Base-by-base conservation (phyloP, 2,113 vertebrate species). In the Oreochromis niloticus region DNA sequence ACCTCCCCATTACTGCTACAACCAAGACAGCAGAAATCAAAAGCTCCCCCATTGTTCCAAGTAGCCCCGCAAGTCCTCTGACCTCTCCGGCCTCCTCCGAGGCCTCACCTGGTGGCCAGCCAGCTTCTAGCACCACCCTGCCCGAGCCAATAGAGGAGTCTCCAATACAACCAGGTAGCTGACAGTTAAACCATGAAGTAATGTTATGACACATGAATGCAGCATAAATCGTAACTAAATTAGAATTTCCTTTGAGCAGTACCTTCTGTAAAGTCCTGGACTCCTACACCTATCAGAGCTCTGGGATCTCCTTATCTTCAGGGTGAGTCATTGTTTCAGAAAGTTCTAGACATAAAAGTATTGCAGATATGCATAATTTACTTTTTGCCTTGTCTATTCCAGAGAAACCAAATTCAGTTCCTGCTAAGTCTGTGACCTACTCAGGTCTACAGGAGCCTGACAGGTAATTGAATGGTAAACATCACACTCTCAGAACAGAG, bases 1-100 rank as follows among this genome's bases (percentile, higher is more conserved):
- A 99, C 92, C 97, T 98, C 88, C 98, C 98, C 0, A 97, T 99
- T 93, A 98, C 97, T 1, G 98, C 98, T 1, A 92, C 97, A 59
- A 99, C 97, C 16, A 97, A 97, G 96, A 91, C 92, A 81, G 96
- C 96, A 13, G 96, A 97, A 43, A 94, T 95, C 1, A 91, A 93
- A 12, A 85, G 92, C 78, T 88, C 81, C 4, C 89, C 93, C 1
- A 88, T 94, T 59, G 95, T 95, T 22, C 86, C 96, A 19, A 80
- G 93, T 73, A 97, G 93, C 9, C 93, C 93, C 0, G 87, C 94
- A 2, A 91, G 91, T 24, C 89, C 94, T 46, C 78, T 55, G 19
- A 83, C 94, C 8, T 90, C 91, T 14, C 34, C 91, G 3, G 54
- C 83, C 57, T 88, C 88, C 55, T 88, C 90, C 34, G 95, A 96